Evolutionary conservation across 2,113 vertebrate species (phyloP).

Genomic region (Actenoides hombroni): DNA sequence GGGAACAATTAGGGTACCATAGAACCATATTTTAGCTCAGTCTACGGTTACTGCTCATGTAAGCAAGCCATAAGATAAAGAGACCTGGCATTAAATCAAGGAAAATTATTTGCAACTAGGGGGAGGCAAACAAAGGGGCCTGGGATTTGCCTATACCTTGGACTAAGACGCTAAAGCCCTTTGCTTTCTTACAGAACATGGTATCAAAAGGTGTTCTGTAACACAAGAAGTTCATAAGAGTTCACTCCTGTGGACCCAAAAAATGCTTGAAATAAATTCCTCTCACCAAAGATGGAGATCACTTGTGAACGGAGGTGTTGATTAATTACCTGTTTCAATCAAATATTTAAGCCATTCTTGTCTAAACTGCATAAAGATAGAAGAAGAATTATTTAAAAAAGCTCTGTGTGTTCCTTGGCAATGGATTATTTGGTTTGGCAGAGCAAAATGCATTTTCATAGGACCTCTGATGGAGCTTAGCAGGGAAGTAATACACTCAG

Average conservation of each 20-base stretch:
- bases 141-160: neutral
- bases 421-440: conserved; percentile 20
- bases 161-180: neutral
- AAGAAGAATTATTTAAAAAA: conserved; percentile 27
- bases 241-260: neutral
- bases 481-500: neutral
- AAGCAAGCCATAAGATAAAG: neutral
- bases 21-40: neutral
- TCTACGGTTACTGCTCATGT: neutral
- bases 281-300: conserved; percentile 6
- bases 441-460: conserved; percentile 13
- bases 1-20: neutral
- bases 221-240: neutral
- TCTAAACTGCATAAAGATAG: conserved; percentile 21
- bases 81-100: neutral
- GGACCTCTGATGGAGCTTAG: conserved; percentile 3
- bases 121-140: neutral
- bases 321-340: conserved; percentile 47
- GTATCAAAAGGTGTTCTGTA: neutral
- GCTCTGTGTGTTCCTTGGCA: conserved; percentile 47
- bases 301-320: neutral
- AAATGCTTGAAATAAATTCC: conserved; percentile 14
- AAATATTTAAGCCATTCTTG: conserved; percentile 43
- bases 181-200: neutral
- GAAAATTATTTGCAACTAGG: neutral